Conservation (phyloP, 1,140 invertebrate species). For the Platyura marginata region DNA sequence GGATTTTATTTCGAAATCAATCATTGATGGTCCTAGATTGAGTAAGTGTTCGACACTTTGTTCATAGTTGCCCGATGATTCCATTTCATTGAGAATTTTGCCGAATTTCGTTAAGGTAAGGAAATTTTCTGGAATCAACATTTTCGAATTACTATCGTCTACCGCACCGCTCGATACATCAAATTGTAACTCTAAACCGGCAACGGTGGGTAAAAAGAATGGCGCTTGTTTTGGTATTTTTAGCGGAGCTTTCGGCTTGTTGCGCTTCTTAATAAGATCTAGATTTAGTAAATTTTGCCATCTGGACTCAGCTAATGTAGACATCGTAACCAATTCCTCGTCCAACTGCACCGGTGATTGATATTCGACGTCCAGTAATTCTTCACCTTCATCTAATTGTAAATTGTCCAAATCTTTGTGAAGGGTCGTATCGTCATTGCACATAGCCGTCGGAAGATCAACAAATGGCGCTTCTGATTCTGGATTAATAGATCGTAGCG, state of each 20-base stretch:
- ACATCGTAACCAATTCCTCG: slow-evolving; percentile 69
- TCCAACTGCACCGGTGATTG: slow-evolving; percentile 59
- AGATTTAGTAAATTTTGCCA: slow-evolving; percentile 89
- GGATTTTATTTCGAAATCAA: slow-evolving; percentile 79
- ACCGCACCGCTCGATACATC: slow-evolving; percentile 36
- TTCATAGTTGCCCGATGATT: slow-evolving; percentile 25
- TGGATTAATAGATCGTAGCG: slow-evolving; percentile 51
- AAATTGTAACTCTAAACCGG: slow-evolving; percentile 67
- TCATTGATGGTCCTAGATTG: slow-evolving; percentile 57
- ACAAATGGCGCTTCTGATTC: slow-evolving; percentile 33
- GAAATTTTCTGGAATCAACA: slow-evolving; percentile 33
- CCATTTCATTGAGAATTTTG: slow-evolving; percentile 31
- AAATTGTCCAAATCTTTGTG: no score
- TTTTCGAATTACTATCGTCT: slow-evolving; percentile 16
- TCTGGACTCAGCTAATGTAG: slow-evolving; percentile 62
- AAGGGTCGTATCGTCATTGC: slow-evolving; percentile 14
- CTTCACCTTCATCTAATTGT: slow-evolving; percentile 12
- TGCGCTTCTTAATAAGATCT: slow-evolving; percentile 74
- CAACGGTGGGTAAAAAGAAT: slow-evolving; percentile 86
- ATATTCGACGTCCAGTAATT: slow-evolving; percentile 29
- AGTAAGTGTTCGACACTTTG: slow-evolving; percentile 57
- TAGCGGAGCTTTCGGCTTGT: slow-evolving; percentile 73
- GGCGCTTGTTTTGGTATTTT: slow-evolving; percentile 73
- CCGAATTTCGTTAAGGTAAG: slow-evolving; percentile 47
- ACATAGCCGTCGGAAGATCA: slow-evolving; percentile 31